phyloP scores from a whole-genome alignment of 1,140 invertebrate genomes.

The Drosophila albomicans region DNA sequence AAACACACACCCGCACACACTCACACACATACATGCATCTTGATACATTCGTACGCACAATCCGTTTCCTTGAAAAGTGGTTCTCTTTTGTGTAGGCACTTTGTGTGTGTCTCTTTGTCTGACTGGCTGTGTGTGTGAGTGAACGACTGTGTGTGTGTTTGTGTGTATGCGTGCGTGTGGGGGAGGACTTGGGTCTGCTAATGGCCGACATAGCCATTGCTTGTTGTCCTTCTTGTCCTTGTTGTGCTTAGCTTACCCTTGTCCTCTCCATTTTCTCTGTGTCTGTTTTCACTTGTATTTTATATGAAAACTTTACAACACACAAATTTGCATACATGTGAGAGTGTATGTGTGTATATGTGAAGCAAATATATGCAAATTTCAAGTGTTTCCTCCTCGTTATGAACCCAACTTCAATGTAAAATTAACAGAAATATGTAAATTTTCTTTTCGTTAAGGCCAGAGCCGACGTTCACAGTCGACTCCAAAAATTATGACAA shows the following conservation, averaged over 20 bases:
- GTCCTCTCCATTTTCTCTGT: conserved; percentile 57
- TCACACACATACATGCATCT: conserved; percentile 28
- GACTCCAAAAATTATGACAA: conserved; percentile 50
- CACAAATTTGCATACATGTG: conserved; percentile 76
- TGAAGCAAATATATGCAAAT: conserved; percentile 82
- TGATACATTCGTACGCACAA: conserved; percentile 75
- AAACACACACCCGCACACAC: conserved; percentile 54
- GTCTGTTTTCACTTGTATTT: conserved; percentile 82
- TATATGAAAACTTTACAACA: conserved; percentile 81
- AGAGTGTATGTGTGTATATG: conserved; percentile 51
- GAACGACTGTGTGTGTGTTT: conserved; percentile 13
- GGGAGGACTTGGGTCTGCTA: conserved; percentile 15
- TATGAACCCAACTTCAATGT: conserved; percentile 84
- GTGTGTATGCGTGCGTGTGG: conserved; percentile 21
- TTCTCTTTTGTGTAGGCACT: conserved; percentile 77
- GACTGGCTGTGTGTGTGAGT: conserved; percentile 16
- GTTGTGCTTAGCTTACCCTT: conserved; percentile 60
- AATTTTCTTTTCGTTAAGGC: conserved; percentile 78
- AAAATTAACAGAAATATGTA: conserved; percentile 84
- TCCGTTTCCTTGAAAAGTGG: conserved; percentile 71
- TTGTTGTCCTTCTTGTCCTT: conserved; percentile 76
- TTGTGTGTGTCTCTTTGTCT: conserved; percentile 37
- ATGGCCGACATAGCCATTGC: conserved; percentile 43
- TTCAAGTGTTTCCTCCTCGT: conserved; percentile 84
- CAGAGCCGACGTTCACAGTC: conserved; percentile 40